A percentile compares a stretch with the other conserved stretches of the same genome.
Conservation (phyloP, 2,113 vertebrate genomes). For the Halichoeres trimaculatus region DNA sequence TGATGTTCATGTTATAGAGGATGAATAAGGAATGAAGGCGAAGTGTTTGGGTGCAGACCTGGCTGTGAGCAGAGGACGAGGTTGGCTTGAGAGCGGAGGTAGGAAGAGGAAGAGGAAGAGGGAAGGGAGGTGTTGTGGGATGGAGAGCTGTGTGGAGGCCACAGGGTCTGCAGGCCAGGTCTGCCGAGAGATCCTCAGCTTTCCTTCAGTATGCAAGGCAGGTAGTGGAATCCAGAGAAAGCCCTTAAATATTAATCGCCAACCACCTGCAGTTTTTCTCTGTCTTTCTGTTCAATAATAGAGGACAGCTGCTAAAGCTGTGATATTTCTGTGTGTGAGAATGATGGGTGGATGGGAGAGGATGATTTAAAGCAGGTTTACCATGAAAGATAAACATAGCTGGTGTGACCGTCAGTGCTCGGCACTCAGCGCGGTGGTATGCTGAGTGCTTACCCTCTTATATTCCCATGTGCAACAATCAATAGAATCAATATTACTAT, state of each 20-base stretch:
- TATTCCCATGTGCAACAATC: too few species aligned
- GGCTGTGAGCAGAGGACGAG: constrained; percentile 35
- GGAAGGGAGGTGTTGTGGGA: constrained; percentile 24
- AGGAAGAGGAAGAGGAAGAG: background rate
- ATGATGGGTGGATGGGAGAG: constrained; percentile 30
- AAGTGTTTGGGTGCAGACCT: constrained; percentile 61
- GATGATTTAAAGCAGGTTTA: constrained; percentile 27
- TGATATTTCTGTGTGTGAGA: constrained; percentile 51
- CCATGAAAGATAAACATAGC: constrained; percentile 6
- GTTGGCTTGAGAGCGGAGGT: constrained; percentile 10
- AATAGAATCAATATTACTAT: too few species aligned
- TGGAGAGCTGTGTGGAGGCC: constrained; percentile 43
- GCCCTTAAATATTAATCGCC: constrained; percentile 81
- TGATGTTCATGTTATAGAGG: constrained; percentile 62
- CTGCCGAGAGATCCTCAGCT: constrained; percentile 55
- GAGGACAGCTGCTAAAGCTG: constrained; percentile 46
- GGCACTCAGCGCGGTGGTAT: too few species aligned
- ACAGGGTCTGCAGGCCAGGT: constrained; percentile 62
- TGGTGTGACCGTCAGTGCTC: background rate
- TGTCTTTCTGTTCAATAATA: constrained; percentile 74
- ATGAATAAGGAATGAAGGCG: constrained; percentile 74
- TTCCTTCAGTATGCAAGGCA: constrained; percentile 76
- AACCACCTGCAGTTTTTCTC: constrained; percentile 76
- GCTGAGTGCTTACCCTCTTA: too few species aligned
- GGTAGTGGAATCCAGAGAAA: constrained; percentile 67